Percentiles rank a stretch among this genome's conserved stretches.
These are phyloP conservation scores for Octonoba sinensis DNA, from an alignment of 2,888 invertebrate genomes.

Conservation along the genomic window DNA sequence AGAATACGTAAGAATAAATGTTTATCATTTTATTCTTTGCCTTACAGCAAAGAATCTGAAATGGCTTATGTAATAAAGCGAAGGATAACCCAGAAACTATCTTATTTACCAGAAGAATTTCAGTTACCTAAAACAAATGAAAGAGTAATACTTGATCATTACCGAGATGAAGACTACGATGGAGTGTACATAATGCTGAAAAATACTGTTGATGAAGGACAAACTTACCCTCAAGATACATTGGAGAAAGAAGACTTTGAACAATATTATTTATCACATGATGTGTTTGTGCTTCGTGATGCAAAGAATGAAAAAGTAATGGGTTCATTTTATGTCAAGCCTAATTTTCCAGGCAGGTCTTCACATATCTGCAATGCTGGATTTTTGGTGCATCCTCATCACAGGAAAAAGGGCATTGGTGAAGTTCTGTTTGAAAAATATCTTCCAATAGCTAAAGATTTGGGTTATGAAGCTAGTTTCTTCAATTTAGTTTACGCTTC, in stretches of 20 bases:
- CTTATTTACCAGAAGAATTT: constrained; percentile 48
- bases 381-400: constrained; percentile 32
- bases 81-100: neutral
- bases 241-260: constrained; percentile 44
- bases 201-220: constrained; percentile 54
- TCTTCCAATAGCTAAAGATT: constrained; percentile 43
- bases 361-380: constrained; percentile 64
- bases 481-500: constrained; percentile 65
- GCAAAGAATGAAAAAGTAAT: neutral
- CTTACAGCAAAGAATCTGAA: neutral
- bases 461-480: constrained; percentile 63
- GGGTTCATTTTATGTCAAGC: constrained; percentile 64
- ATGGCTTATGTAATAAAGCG: constrained; percentile 48
- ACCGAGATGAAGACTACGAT: constrained; percentile 35
- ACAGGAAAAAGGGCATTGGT: constrained; percentile 55
- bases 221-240: constrained; percentile 63
- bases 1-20: neutral
- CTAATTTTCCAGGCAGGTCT: constrained; percentile 65
- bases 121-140: constrained; percentile 35
- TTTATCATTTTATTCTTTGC: constrained; percentile 1
- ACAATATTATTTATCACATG: constrained; percentile 53
- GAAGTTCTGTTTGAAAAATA: constrained; percentile 51
- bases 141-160: constrained; percentile 39
- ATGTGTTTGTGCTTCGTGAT: constrained; percentile 50
- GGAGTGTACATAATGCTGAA: constrained; percentile 42